Base-by-base conservation (phyloP, 2,888 invertebrate species). In the Gastracanthus pulcherrimus region DNA sequence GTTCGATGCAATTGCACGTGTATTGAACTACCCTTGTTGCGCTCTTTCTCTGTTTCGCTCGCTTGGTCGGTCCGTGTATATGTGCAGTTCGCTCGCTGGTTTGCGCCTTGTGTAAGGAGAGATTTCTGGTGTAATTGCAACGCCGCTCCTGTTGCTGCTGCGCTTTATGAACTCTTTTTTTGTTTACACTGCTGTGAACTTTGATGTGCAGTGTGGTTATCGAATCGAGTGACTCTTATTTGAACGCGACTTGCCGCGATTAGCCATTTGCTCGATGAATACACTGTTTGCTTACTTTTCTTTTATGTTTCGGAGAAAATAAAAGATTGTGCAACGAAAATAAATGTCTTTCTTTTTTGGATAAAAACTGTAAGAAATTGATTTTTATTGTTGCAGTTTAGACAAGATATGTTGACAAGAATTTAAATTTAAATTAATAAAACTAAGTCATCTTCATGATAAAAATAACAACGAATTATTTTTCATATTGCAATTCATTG, bases 1-100 rank as follows among this genome's bases (percentile, higher is more conserved):
- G 76, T 74, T 82, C 82, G 82, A 82, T 82, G 82, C 82, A 82
- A 80, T 82, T 82, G 80, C 76, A 67, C 51, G 72, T 55, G 55
- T 51, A 71, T 70, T 78, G 81, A 62, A 75, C 23, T 23, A 64
- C 29, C 16, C 34, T 66, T 38, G 19, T 26, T 7, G 23, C 29
- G 62, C 36, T 38, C 26, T 69, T 38, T 26, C 60, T 36, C 13
- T n/a, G 19, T 62, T 36, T 16, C 34, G 29, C 45, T 48, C 29
- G n/a, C n/a, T n/a, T n/a, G n/a, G n/a, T n/a, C n/a, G n/a, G n/a
- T n/a, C n/a, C n/a, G n/a, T n/a, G 69, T 74, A 81, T 72, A 82
- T 82, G 76, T 74, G 11, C 38, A 5, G 2, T 11, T 23, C n/a
- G 34, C 36, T 29, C n/a, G 3, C 7, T n/a, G 26, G 31, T 67